These are phyloP conservation scores for Tragelaphus strepsiceros DNA, from an alignment of 2,113 vertebrate genomes.

Conservation along the genomic window DNA sequence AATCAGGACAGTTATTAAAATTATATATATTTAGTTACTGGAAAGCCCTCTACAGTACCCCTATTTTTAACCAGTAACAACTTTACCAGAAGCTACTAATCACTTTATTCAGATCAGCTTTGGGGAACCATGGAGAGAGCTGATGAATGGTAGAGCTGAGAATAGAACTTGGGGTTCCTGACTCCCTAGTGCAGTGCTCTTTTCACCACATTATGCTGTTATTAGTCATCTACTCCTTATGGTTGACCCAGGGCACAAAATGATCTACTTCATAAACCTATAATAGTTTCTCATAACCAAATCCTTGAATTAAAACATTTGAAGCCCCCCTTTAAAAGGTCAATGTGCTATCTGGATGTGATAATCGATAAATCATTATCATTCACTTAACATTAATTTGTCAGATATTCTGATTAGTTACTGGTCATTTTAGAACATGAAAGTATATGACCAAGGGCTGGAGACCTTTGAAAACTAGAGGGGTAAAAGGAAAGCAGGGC, in stretches of 20 bases:
- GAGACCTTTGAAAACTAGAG: not conserved
- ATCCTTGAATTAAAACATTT: not conserved
- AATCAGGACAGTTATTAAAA: not conserved
- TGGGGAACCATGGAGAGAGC: not conserved
- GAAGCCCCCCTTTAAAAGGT: not conserved
- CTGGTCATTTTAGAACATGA: not conserved
- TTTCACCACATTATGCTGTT: not conserved
- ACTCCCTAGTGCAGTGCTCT: not conserved
- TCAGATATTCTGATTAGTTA: not conserved
- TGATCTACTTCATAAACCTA: not conserved
- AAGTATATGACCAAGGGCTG: not conserved
- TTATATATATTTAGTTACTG: not conserved
- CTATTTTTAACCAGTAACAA: not conserved
- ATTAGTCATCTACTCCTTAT: not conserved
- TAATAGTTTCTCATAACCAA: not conserved
- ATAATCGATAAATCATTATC: not conserved
- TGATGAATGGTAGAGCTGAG: not conserved
- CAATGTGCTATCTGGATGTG: not conserved
- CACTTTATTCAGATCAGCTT: not conserved
- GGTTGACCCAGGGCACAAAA: not conserved
- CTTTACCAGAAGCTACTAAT: not conserved
- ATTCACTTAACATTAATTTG: not conserved
- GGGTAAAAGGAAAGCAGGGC: not conserved
- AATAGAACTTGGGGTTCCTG: not conserved
- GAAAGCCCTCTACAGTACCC: not conserved